A percentile compares a stretch with the other conserved stretches of the same genome.
Conservation (phyloP, 2,113 vertebrate species). For the Psittacula cyanocephala region DNA sequence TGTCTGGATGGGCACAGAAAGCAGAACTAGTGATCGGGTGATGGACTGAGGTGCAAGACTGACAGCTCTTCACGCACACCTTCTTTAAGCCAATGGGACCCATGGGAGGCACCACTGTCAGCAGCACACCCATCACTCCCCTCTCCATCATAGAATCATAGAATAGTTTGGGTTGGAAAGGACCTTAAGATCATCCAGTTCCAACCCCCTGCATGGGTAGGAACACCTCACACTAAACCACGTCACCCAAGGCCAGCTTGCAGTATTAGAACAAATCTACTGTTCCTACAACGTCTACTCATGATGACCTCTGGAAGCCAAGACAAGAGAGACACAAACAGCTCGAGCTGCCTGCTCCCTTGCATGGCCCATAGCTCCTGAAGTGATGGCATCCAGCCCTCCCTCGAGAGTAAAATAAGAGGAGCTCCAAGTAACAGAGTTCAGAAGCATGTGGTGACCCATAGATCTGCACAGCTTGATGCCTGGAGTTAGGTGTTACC, state of each 20-base stretch:
- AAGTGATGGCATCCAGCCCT: background rate
- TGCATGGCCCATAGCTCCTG: rapidly evolving
- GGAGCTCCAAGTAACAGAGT: background rate
- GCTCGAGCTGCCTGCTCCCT: background rate
- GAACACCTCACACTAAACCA: too few relatives aligned
- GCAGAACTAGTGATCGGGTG: rapidly evolving
- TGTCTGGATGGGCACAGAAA: background rate
- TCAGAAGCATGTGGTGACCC: background rate
- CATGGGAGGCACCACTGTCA: background rate
- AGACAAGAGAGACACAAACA: background rate
- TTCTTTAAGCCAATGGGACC: background rate
- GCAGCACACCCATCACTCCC: background rate
- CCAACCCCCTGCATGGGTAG: too few relatives aligned
- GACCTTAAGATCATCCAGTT: too few relatives aligned
- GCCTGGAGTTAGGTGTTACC: background rate
- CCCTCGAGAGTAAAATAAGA: background rate
- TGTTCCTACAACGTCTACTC: background rate
- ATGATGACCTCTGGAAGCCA: background rate
- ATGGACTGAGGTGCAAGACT: background rate
- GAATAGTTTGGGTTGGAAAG: too few relatives aligned
- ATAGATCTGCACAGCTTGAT: background rate
- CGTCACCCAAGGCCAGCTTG: background rate
- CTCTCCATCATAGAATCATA: background rate
- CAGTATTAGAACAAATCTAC: background rate
- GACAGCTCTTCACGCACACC: background rate